A percentile compares a stretch with the other conserved stretches of the same genome.
Evolutionary conservation across 2,797 vertebrate genomes (phyloP).

Genomic region (Austrolebias charrua): DNA sequence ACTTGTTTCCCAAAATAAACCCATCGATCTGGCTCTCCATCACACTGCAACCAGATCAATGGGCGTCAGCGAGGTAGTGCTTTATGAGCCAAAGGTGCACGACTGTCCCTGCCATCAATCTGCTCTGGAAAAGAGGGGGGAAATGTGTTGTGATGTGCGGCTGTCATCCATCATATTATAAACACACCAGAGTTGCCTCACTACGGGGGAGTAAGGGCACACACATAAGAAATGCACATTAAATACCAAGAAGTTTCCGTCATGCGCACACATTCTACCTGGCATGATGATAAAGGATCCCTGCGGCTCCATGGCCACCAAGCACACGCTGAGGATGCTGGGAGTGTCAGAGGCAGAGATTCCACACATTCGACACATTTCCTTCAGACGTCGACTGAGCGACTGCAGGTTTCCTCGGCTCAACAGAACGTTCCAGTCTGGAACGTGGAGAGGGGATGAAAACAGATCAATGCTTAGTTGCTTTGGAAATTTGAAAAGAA

Average conservation of each 20-base stretch:
- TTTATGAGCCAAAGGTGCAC: conserved; percentile 71
- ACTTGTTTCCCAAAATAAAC: conserved; percentile 72
- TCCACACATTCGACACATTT: conserved; percentile 98
- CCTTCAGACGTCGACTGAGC: conserved; percentile 93
- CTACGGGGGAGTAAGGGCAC: conserved; percentile 8
- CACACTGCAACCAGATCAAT: conserved; percentile 74
- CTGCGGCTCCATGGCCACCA: conserved; percentile 98
- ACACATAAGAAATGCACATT: conserved; percentile 12
- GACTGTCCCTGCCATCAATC: conserved; percentile 72
- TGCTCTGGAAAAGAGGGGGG: conserved; percentile 57
- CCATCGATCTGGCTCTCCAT: conserved; percentile 74
- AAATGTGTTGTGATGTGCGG: conserved; percentile 61
- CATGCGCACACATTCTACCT: conserved; percentile 75
- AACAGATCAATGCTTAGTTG: background rate
- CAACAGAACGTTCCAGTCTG: conserved; percentile 98
- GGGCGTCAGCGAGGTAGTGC: conserved; percentile 65
- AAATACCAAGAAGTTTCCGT: background rate
- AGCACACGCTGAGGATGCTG: conserved; percentile 96
- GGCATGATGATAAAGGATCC: conserved; percentile 99
- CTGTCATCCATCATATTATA: conserved; percentile 60
- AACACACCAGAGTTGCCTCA: background rate
- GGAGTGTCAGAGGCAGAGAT: conserved; percentile 97
- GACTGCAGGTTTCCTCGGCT: conserved; percentile 96
- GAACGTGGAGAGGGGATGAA: conserved; percentile 9
- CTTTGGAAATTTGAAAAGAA: background rate